These are phyloP conservation scores for Peromyscus polionotus DNA, from an alignment of 2,113 vertebrate species.

Conservation along the genomic window DNA sequence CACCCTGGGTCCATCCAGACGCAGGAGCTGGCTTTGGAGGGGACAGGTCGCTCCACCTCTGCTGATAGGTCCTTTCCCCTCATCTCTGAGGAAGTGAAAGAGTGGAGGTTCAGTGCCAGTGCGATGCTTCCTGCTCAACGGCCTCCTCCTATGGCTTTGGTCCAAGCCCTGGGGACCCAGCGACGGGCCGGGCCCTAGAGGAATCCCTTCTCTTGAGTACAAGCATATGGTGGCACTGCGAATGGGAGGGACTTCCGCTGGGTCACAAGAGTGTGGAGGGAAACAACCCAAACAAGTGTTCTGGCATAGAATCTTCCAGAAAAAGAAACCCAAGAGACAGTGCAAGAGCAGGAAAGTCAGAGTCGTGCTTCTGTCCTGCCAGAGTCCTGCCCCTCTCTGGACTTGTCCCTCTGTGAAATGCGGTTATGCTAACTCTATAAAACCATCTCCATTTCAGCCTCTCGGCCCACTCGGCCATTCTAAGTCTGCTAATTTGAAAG, in stretches of 20 bases:
- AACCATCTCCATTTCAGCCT: not conserved
- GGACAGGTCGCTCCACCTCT: not conserved
- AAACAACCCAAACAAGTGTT: not conserved
- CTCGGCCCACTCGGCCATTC: constrained; percentile 9
- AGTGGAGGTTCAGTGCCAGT: fast-evolving
- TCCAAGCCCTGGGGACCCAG: not conserved
- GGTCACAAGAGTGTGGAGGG: not conserved
- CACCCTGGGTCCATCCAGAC: not conserved
- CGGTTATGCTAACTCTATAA: not conserved
- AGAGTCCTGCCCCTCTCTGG: not conserved
- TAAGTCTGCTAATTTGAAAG: constrained; percentile 24
- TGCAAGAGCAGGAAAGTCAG: fast-evolving
- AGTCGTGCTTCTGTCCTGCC: not conserved
- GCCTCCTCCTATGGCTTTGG: not conserved
- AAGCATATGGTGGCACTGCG: not conserved
- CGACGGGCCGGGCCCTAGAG: not conserved
- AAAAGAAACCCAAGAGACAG: not conserved
- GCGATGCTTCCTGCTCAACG: not conserved
- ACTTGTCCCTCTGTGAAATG: not conserved
- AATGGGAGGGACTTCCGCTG: not conserved
- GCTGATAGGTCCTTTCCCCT: not conserved
- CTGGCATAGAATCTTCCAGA: not conserved
- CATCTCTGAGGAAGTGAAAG: not conserved
- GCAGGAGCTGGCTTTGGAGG: not conserved
- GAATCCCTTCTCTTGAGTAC: not conserved